Evolutionary conservation across 1,140 invertebrate genomes (phyloP), one percentile per base, ranked within the genome.

Genomic region (Campoletis sonorensis): DNA sequence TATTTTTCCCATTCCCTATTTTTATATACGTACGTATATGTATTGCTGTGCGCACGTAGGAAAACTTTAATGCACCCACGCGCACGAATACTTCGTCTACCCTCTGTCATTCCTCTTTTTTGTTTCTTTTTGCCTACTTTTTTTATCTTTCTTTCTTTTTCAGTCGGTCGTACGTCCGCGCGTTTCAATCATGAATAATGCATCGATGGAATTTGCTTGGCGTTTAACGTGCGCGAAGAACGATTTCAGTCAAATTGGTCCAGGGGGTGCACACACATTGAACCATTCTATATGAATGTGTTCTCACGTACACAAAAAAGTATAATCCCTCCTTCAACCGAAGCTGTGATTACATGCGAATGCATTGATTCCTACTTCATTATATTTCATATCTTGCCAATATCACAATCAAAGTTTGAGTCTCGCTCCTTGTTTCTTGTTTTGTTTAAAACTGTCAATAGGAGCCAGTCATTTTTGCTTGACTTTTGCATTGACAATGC

Each of bases 151-250:
- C 5, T 27, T 51, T 23, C 21, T 77, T 33, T 26, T 30, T 26
- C 16, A 70, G 30, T 30, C 10, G 0, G 45, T 30, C 54, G 37
- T 49, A 70, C 27, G 15, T n/a, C 27, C n/a, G 26, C 26, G 40
- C 13, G 40, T 26, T 51, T 49, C 49, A 77, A 77, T 68, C 71
- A 82, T 82, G 81, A 82, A 82, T 82, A 82, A 82, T 82, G 73
- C 49, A 82, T 82, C 71, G 77, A 61, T 61, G 54, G 64, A 77
- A 77, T 77, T 77, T 77, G 73, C 73, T 33, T 77, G 73, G 73
- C 73, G 73, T 77, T 77, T 77, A 77, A 77, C 54, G 73, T 64
- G 73, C 61, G 73, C 73, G 73, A 64, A 61, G 54, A 77, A 77
- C 73, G 73, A 77, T 77, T 64, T 77, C 26, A 61, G 23, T 54